Evolutionary conservation across 1,140 invertebrate genomes (phyloP).

Genomic region (Drosophila trapezifrons): DNA sequence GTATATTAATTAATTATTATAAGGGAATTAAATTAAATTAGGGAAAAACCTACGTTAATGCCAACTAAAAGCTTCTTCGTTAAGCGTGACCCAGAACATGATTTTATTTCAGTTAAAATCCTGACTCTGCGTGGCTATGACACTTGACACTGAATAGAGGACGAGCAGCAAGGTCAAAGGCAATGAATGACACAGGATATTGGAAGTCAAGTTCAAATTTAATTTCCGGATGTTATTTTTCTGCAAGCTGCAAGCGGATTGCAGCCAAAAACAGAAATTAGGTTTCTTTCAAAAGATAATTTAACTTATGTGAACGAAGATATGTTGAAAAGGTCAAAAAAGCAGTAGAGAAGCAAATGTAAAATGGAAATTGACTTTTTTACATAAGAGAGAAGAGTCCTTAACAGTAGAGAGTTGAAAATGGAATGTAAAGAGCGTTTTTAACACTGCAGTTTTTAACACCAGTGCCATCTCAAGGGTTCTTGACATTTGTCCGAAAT

Average conservation of each 20-base stretch:
- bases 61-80: too few relatives aligned
- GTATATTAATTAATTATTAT: too few relatives aligned
- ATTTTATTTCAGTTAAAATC: slow-evolving; percentile 1
- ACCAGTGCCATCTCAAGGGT: background rate
- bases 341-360: too few relatives aligned
- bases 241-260: background rate
- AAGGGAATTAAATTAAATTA: too few relatives aligned
- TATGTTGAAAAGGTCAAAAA: too few relatives aligned
- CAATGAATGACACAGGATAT: slow-evolving; percentile 1
- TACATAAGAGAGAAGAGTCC: background rate
- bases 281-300: background rate
- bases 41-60: too few relatives aligned
- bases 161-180: background rate
- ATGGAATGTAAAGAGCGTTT: background rate
- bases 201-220: slow-evolving; percentile 11
- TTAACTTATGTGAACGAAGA: too few relatives aligned
- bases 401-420: background rate
- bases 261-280: background rate
- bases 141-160: slow-evolving; percentile 2
- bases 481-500: background rate
- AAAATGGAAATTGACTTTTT: too few relatives aligned
- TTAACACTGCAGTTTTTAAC: background rate
- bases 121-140: background rate
- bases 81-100: background rate
- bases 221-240: background rate